Evolutionary conservation across 2,113 vertebrate genomes (phyloP).

Genomic region (Camelus bactrianus): DNA sequence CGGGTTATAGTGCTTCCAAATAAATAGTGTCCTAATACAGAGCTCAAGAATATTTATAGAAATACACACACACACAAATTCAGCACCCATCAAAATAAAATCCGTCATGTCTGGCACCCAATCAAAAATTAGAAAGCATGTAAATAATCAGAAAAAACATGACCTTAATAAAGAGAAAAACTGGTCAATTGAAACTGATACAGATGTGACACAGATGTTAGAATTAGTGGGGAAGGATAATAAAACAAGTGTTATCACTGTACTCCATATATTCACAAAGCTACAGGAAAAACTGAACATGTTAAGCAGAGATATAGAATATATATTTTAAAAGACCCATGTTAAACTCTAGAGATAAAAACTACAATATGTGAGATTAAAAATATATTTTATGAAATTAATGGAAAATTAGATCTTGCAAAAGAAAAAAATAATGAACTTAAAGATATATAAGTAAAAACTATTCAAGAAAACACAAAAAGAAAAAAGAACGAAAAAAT

Average conservation of each 20-base stretch:
- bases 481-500: neutral
- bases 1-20: neutral
- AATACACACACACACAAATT: neutral
- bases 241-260: neutral
- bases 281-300: neutral
- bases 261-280: constrained; percentile 5
- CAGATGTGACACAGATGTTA: constrained; percentile 44
- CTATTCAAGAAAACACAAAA: neutral
- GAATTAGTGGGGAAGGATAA: constrained; percentile 30
- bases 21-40: neutral
- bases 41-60: constrained; percentile 32
- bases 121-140: neutral
- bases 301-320: neutral
- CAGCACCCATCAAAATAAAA: neutral
- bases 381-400: neutral
- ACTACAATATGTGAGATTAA: neutral
- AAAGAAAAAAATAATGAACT: neutral
- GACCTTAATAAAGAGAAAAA: neutral
- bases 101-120: neutral
- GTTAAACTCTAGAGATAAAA: neutral
- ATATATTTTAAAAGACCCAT: neutral
- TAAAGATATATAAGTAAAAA: neutral
- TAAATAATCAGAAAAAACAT: neutral
- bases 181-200: constrained; percentile 4
- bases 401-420: constrained; percentile 18